Conservation (phyloP, 2,888 invertebrate genomes). For the Trichogramma dendrolimi region DNA sequence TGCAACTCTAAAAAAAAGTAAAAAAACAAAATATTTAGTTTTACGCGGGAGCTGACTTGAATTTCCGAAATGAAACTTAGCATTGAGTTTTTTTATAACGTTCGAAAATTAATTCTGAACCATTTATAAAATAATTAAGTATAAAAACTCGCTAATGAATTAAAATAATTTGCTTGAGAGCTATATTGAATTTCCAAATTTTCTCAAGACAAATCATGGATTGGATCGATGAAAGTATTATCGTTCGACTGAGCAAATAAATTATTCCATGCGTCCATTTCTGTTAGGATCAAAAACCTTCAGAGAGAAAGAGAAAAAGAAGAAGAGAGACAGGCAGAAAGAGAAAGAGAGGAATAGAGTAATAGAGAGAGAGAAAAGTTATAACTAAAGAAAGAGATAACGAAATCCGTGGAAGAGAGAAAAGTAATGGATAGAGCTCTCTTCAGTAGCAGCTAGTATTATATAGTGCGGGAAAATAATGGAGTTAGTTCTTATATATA, state of each 20-base stretch:
- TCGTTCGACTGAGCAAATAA: conserved; percentile 7
- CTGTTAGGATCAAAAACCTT: conserved; percentile 7
- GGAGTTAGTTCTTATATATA: conserved; percentile 1
- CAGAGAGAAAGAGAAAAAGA: neutral
- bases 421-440: conserved; percentile 1
- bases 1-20: too few relatives aligned
- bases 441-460: neutral
- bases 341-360: neutral
- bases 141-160: too few relatives aligned
- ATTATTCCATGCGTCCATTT: conserved; percentile 1
- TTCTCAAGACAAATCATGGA: too few relatives aligned
- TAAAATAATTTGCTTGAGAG: too few relatives aligned
- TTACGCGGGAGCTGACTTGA: too few relatives aligned
- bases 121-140: too few relatives aligned
- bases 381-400: conserved; percentile 10
- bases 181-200: too few relatives aligned
- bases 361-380: conserved; percentile 6
- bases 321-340: neutral
- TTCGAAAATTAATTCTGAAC: too few relatives aligned
- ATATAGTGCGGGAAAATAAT: conserved; percentile 4
- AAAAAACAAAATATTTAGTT: too few relatives aligned
- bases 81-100: too few relatives aligned
- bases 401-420: conserved; percentile 11
- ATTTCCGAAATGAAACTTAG: too few relatives aligned
- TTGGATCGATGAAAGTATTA: neutral